Evolutionary conservation across 2,888 invertebrate species (phyloP).

Genomic region (Cyclophora albipunctata): DNA sequence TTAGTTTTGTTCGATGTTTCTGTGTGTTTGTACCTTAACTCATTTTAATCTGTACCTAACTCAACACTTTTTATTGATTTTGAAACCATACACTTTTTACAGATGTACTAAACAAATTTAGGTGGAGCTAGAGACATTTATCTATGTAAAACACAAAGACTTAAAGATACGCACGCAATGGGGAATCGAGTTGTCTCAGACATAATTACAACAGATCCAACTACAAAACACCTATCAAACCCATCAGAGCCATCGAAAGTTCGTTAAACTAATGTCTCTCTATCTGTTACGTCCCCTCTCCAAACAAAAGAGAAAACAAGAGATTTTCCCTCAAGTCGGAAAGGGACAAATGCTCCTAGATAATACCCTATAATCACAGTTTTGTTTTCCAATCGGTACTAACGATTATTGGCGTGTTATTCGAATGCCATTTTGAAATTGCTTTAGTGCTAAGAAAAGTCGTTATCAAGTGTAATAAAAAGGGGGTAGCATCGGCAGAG

Average conservation of each 20-base stretch:
- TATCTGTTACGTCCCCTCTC: conserved; percentile 57
- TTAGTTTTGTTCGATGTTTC: too few relatives aligned
- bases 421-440: conserved; percentile 71
- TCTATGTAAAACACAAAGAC: too few relatives aligned
- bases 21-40: too few relatives aligned
- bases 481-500: conserved; percentile 24
- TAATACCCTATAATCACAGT: conserved; percentile 78
- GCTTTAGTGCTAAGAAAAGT: conserved; percentile 69
- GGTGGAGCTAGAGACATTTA: too few relatives aligned
- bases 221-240: conserved; percentile 2
- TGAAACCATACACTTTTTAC: too few relatives aligned
- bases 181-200: too few relatives aligned
- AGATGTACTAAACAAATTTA: too few relatives aligned
- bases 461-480: conserved; percentile 70
- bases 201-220: too few relatives aligned
- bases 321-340: conserved; percentile 29
- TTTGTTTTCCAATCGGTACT: conserved; percentile 80
- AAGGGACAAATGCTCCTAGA: conserved; percentile 42
- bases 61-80: too few relatives aligned
- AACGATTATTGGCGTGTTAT: conserved; percentile 81
- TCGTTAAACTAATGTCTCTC: conserved; percentile 73
- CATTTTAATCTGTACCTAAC: too few relatives aligned
- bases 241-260: conserved; percentile 65
- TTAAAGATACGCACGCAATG: too few relatives aligned
- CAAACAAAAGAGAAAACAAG: conserved; percentile 45